Conservation (phyloP, 2,113 vertebrate species). For the Bolborhynchus lineola region DNA sequence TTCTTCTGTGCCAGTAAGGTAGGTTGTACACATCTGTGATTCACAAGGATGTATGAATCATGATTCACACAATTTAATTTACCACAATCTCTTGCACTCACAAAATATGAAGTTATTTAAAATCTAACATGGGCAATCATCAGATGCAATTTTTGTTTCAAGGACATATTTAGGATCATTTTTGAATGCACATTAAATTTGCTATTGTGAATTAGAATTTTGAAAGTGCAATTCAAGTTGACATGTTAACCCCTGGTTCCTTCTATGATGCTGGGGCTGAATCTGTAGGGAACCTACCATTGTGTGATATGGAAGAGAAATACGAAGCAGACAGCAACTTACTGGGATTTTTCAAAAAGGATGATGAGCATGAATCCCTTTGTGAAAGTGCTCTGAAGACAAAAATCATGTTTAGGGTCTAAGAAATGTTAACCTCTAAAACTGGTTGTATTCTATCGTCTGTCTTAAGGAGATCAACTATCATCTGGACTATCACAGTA, state of each 20-base stretch:
- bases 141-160: neutral
- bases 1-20: neutral
- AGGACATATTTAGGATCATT: neutral
- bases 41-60: neutral
- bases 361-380: rapidly evolving
- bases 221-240: neutral
- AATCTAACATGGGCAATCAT: neutral
- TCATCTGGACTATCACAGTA: neutral
- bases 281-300: neutral
- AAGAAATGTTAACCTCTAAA: neutral
- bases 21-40: neutral
- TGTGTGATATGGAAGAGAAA: neutral
- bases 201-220: neutral
- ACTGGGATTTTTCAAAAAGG: neutral
- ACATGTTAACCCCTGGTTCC: neutral
- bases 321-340: neutral
- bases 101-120: neutral
- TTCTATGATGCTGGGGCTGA: neutral
- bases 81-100: neutral
- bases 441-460: neutral
- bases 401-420: neutral
- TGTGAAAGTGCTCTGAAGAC: neutral
- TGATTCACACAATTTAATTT: neutral
- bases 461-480: neutral
- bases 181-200: neutral